Base-by-base conservation (phyloP, 2,888 invertebrate genomes). In the Pollenia labialis region DNA sequence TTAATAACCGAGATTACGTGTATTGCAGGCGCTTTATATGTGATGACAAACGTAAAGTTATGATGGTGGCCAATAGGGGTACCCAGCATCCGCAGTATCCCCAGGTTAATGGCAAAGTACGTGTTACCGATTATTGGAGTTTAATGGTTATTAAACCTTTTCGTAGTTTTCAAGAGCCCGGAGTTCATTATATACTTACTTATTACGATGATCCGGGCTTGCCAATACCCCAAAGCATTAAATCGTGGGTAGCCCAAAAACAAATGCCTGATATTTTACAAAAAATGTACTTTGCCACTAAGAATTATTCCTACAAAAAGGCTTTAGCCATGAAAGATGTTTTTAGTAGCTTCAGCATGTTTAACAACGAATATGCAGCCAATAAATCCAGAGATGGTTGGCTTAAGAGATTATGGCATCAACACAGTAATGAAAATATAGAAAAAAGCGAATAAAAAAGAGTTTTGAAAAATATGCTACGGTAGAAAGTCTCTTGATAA, bases 181-280 rank as follows among this genome's bases (percentile, higher is more conserved):
- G 92, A 2, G 89, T 92, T 46, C 91, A 98, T 92, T 98, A 97
- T 93, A 96, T 96, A 52, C 93, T 98, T 54, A 98, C 97, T 0
- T 98, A 98, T 93, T 98, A 96, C 93, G 98, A 98, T 92, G 97
- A 97, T 94, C 97, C 98, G 10, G 97, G 97, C 0, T 94, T 96
- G 52, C 90, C 96, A 69, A 95, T 98, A 90, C 97, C 97, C 0
- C 94, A 96, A 10, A 94, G 95, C 56, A 94, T 97, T 62, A 95
- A 95, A 40, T 94, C 95, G 0, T 98, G 97, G 97, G 97, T 96
- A 0, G 95, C 96, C 0, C 95, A 95, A 87, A 94, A 95, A 91
- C 97, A 96, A 42, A 96, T 97, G 93, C 97, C 97, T 1, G 96
- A 96, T 83, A 97, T 96, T 92, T 93, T 97, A 46, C 94, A 94